Evolutionary conservation across 2,888 invertebrate genomes (phyloP), one percentile per base, ranked within the genome.

Genomic region (Metallyticus violacea): DNA sequence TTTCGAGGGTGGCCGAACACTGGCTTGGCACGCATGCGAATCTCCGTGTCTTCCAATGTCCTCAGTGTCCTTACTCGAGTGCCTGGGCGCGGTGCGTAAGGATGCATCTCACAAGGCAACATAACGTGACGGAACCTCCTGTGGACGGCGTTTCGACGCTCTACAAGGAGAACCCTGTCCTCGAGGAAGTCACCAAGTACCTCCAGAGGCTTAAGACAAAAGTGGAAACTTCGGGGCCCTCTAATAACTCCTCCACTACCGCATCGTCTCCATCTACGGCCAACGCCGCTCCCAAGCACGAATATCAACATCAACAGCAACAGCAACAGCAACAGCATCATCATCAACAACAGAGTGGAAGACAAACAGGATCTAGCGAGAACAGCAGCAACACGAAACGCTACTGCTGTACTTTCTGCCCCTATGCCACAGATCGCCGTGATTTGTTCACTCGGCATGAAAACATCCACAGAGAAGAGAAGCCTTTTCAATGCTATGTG

Each of bases 401-500:
- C 62, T 98, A 98, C 92, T 96, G 95, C 88, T 98, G 98, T 92
- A 95, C 94, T 28, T 96, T 95, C 90, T 98, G 98, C 91, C 97
- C 97, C 3, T 98, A 98, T 92, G 97, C 97, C 30, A 98, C 98
- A 22, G 98, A 98, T 92, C 94, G 98, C 25, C 94, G 97, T 88
- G 98, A 98, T 92, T 93, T 98, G 80, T 98, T 96, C 92, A 97
- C 97, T 78, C 94, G 98, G 76, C 98, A 98, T 92, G 97, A 98
- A 92, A 98, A 97, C 91, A 98, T 98, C 89, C 98, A 98, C 91
- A 95, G 97, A 89, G 97, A 97, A 91, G 97, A 98, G 91, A 98
- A 98, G 91, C 98, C 98, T 6, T 98, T 98, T 91, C 97, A 97
- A 91, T 98, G 98, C 92, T 98, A 98, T 91, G 95, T 97, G 62